Percentiles rank a stretch among this genome's conserved stretches.
Evolutionary conservation across 2,888 invertebrate genomes (phyloP).

Genomic region (Lucinisca nassula): DNA sequence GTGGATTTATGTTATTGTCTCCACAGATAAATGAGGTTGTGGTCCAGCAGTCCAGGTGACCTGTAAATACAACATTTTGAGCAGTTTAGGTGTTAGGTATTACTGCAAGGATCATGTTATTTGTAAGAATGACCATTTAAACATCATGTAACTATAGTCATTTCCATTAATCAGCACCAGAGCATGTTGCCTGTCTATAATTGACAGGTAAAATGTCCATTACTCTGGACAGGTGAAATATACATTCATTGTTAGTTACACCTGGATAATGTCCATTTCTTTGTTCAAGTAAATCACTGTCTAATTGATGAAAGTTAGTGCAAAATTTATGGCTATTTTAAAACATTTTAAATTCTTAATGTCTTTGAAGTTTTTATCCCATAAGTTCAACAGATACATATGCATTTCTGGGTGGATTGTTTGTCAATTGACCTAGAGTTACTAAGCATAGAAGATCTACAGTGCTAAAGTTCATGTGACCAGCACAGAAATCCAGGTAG

Average conservation of each 20-base stretch:
- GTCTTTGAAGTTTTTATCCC: neutral
- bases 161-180: neutral
- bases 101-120: neutral
- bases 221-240: conserved; percentile 10
- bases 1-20: neutral
- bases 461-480: too few species aligned
- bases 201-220: conserved; percentile 12
- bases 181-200: conserved; percentile 6
- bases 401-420: too few species aligned
- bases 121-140: neutral
- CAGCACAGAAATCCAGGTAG: too few species aligned
- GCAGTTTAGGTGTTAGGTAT: neutral
- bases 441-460: too few species aligned
- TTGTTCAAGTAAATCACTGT: conserved; percentile 14
- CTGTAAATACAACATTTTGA: too few species aligned
- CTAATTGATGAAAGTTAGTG: neutral
- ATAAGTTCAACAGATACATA: too few species aligned
- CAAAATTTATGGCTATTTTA: conserved; percentile 9
- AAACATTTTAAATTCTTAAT: neutral
- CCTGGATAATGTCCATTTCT: conserved; percentile 7
- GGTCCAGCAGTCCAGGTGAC: neutral
- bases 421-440: too few species aligned
- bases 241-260: neutral
- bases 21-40: neutral
- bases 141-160: neutral